Evolutionary conservation across 1,140 invertebrate genomes (phyloP).

Genomic region (Vanessa atalanta): DNA sequence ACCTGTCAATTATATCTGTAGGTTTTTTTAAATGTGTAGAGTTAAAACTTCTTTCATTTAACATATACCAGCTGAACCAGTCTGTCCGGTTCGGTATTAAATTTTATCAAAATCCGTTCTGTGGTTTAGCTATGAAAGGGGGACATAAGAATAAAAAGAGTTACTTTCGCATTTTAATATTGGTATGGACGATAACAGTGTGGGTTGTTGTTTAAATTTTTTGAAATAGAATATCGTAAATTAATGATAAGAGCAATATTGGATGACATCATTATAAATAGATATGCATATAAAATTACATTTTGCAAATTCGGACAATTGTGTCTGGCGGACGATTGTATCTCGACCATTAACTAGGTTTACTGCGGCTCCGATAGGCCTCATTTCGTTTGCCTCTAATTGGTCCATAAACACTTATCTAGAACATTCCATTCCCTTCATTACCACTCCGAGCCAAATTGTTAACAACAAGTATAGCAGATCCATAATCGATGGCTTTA

Average conservation of each 20-base stretch:
- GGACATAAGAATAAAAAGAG: too few species aligned
- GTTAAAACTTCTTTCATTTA: too few species aligned
- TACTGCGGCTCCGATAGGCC: conserved; percentile 53
- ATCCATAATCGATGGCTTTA: conserved; percentile 49
- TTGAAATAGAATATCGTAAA: neutral
- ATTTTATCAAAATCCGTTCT: too few species aligned
- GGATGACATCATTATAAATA: neutral
- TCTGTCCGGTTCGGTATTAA: too few species aligned
- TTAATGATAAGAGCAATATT: conserved; percentile 3
- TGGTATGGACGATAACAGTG: too few species aligned
- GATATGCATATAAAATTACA: conserved; percentile 4
- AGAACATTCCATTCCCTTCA: conserved; percentile 53
- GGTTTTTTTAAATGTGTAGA: too few species aligned
- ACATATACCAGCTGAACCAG: too few species aligned
- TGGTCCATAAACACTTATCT: conserved; percentile 76
- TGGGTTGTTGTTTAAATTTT: neutral
- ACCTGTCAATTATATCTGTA: too few species aligned
- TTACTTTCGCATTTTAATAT: too few species aligned
- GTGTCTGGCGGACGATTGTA: conserved; percentile 31
- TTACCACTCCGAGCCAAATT: conserved; percentile 56
- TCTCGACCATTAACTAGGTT: conserved; percentile 61
- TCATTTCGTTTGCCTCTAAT: conserved; percentile 71
- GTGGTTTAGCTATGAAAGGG: too few species aligned
- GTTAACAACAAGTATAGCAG: conserved; percentile 59
- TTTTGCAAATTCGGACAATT: conserved; percentile 28